These are phyloP conservation scores for Diplolepis rosae DNA, from an alignment of 2,888 invertebrate species.

Conservation along the genomic window DNA sequence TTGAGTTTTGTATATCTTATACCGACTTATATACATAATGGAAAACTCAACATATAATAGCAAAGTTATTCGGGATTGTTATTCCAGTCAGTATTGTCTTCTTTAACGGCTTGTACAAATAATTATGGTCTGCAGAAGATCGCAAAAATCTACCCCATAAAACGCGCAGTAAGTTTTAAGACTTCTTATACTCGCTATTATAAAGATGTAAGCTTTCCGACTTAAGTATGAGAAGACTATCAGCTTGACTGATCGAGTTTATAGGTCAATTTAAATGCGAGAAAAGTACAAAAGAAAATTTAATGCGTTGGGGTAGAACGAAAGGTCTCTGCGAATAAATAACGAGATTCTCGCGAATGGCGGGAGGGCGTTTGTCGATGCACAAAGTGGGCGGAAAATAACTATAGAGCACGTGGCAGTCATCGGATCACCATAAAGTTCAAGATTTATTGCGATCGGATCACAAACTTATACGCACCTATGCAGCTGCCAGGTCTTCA, in stretches of 20 bases:
- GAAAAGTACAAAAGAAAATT: background rate
- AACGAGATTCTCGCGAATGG: constrained; percentile 37
- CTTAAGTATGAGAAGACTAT: no score
- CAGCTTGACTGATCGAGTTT: background rate
- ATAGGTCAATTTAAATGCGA: background rate
- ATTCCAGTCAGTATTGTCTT: background rate
- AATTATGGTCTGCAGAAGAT: background rate
- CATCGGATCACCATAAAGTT: constrained; percentile 48
- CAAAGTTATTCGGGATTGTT: background rate
- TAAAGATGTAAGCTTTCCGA: background rate
- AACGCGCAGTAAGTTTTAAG: background rate
- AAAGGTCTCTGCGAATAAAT: background rate
- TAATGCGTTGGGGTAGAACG: background rate
- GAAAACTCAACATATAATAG: background rate
- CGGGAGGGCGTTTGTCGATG: constrained; percentile 46
- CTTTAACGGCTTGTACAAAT: background rate
- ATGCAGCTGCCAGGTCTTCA: background rate
- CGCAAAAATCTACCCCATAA: background rate
- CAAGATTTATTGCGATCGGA: constrained; percentile 48
- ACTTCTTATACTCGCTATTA: background rate
- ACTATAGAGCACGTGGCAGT: constrained; percentile 49
- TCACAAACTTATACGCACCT: background rate
- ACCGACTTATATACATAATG: no score
- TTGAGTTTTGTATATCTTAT: no score
- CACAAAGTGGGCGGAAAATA: constrained; percentile 47